Conservation (phyloP, 2,888 invertebrate species). For the Oligia latruncula region DNA sequence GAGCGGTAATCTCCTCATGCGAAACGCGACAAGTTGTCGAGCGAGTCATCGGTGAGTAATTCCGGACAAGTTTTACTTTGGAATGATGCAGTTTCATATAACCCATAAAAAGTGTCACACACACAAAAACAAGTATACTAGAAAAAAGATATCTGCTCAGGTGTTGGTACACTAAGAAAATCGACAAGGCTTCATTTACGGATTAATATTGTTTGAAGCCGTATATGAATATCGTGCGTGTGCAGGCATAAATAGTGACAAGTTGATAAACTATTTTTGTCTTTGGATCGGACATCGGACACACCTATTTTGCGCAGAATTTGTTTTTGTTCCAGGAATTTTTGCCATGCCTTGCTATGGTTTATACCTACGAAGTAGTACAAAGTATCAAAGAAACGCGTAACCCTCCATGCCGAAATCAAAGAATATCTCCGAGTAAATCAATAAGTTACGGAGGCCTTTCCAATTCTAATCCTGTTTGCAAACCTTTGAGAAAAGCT, state of each 20-base stretch:
- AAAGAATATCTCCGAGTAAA: slow-evolving; percentile 40
- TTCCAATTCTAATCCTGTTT: slow-evolving; percentile 43
- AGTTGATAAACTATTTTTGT: slow-evolving; percentile 42
- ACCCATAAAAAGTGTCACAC: slow-evolving; percentile 40
- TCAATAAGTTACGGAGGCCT: slow-evolving; percentile 29
- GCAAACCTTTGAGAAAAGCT: slow-evolving; percentile 37
- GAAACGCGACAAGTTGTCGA: slow-evolving; percentile 76
- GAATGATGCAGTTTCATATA: slow-evolving; percentile 51
- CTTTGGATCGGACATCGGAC: slow-evolving; percentile 20
- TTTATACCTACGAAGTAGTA: slow-evolving; percentile 2
- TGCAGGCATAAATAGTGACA: slow-evolving; percentile 34
- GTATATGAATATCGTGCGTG: slow-evolving; percentile 34
- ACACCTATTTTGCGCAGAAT: slow-evolving; percentile 17
- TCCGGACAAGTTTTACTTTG: slow-evolving; percentile 62
- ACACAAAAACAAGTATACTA: slow-evolving; percentile 43
- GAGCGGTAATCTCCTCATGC: slow-evolving; percentile 74
- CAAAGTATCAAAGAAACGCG: slow-evolving; percentile 4
- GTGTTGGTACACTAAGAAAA: slow-evolving; percentile 38
- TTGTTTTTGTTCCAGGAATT: slow-evolving; percentile 5
- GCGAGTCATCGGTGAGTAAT: slow-evolving; percentile 71
- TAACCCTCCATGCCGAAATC: slow-evolving; percentile 15
- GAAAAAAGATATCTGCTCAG: slow-evolving; percentile 27
- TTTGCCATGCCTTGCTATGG: not conserved
- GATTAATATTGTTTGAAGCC: slow-evolving; percentile 51
- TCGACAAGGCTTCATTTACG: slow-evolving; percentile 25